Conservation (phyloP, 2,113 vertebrate genomes). For the Myotis lucifugus region DNA sequence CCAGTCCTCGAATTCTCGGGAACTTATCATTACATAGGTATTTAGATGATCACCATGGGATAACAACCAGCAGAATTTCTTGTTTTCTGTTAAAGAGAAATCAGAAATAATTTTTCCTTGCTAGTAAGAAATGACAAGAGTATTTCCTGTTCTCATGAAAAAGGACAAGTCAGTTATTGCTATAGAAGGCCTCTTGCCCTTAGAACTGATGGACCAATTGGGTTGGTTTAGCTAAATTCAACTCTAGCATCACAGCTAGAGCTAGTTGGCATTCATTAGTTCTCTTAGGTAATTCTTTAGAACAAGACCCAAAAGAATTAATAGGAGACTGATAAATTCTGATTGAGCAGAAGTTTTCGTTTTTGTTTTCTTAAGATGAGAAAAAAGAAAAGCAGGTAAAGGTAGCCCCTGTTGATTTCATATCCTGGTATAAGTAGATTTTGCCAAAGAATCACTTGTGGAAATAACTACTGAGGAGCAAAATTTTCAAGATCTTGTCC, state of each 20-base stretch:
- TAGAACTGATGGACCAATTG: not conserved
- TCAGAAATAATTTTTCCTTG: not conserved
- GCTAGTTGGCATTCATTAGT: not conserved
- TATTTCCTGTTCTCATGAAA: constrained; percentile 6
- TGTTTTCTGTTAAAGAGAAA: constrained; percentile 36
- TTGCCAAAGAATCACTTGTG: not conserved
- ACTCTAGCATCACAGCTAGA: not conserved
- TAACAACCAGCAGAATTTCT: constrained; percentile 41
- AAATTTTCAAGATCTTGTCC: constrained; percentile 24
- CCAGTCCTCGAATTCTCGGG: not conserved
- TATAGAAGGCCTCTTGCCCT: not conserved
- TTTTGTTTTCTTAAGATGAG: not conserved
- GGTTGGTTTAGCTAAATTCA: constrained; percentile 15
- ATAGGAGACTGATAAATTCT: constrained; percentile 22
- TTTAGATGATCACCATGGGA: not conserved
- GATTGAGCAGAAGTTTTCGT: not conserved
- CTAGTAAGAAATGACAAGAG: constrained; percentile 24
- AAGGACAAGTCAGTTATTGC: not conserved
- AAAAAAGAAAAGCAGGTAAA: not conserved
- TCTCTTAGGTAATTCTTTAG: constrained; percentile 21
- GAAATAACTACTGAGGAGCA: constrained; percentile 19
- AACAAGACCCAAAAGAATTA: constrained; percentile 22
- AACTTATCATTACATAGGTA: not conserved
- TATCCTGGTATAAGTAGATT: not conserved
- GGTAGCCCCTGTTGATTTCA: not conserved